Base-by-base conservation (phyloP, 2,888 invertebrate species). In the Cheilosia soror region DNA sequence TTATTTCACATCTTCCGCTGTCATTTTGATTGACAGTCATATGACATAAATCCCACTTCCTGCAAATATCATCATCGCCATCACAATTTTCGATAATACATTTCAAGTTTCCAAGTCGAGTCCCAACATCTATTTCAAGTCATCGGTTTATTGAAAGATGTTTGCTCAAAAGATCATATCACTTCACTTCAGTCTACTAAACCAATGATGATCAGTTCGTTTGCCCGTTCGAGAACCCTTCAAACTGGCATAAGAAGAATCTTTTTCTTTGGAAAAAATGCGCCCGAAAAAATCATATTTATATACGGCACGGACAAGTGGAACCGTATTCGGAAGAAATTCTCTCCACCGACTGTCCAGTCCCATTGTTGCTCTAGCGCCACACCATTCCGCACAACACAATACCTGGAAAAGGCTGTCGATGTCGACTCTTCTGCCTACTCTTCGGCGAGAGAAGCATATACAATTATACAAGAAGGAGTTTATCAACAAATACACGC, bases 261-360 rank as follows among this genome's bases (percentile, higher is more conserved):
- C n/a, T 42, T 53, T 76, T 76, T 76, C 76, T 58, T 66, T 68
- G 76, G 76, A 76, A 76, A 66, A 76, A 76, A 76, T 66, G 66
- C 76, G 76, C 76, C 76, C 68, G 25, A 68, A 76, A 60, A 58
- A 51, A 51, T 68, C 75, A 60, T 58, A 60, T 27, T 0, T 47
- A 3, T 37, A 9, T 37, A 37, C 37, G 37, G 11, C 37, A 29
- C 20, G 42, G 20, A 60, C 76, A 68, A 76, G 76, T 76, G 76
- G 76, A 25, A 51, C 49, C 42, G 76, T 31, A 7, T 76, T 76
- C 76, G 58, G 25, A 42, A 76, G 76, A 76, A 76, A 68, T 68
- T 60, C 57, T 66, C 65, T 75, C 20, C 29, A 75, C 66, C 75
- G n/a, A n/a, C n/a, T n/a, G 5, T 20, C 20, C 20, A 20, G 20